phyloP scores from a whole-genome alignment of 2,888 invertebrate species.

The Resseliella maxima region DNA sequence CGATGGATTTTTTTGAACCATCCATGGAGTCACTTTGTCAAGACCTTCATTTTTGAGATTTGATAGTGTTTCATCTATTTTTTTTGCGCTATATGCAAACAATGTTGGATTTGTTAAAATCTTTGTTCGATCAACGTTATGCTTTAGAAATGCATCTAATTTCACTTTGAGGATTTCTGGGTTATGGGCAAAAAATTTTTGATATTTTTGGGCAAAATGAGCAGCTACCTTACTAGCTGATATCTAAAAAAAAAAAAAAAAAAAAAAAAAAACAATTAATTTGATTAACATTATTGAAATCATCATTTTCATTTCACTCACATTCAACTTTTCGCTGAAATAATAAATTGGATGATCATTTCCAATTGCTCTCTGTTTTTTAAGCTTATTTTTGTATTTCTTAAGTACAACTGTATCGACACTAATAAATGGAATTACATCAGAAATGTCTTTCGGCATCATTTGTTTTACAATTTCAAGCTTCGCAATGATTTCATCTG shows the following conservation, averaged over 20 bases:
- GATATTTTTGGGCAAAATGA: background rate
- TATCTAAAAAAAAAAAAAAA: background rate
- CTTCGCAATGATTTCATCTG: background rate
- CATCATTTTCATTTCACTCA: background rate
- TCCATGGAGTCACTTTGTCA: background rate
- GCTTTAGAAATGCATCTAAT: background rate
- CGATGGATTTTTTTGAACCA: background rate
- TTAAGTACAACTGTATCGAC: background rate
- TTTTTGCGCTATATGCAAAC: background rate
- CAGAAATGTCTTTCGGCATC: background rate
- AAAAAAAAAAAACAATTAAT: background rate
- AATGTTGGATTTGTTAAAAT: background rate
- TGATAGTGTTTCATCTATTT: background rate
- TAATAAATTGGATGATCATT: background rate
- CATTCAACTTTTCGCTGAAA: background rate
- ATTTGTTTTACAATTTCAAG: background rate
- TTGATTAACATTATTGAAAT: background rate
- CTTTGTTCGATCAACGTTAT: background rate
- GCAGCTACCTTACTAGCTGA: background rate
- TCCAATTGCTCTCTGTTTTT: background rate
- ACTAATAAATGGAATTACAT: background rate
- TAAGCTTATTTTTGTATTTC: background rate
- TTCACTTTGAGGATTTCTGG: background rate
- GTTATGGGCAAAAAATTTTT: background rate
- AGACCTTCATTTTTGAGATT: background rate